Conservation (phyloP, 2,888 invertebrate genomes). For the Ypsolopha scabrella region DNA sequence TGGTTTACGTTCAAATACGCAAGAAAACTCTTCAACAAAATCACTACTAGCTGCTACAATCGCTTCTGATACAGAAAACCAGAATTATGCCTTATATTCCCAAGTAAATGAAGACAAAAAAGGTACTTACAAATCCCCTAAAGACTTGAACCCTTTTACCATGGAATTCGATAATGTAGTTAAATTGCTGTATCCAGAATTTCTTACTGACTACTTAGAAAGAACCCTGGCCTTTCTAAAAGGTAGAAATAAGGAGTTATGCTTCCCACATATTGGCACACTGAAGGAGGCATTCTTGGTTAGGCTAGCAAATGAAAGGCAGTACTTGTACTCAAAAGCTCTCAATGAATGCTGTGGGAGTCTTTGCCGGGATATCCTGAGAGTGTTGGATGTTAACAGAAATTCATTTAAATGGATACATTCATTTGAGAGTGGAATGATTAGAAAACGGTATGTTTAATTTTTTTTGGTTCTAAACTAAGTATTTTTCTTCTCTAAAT, state of each 20-base stretch:
- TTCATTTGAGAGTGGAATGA: slow-evolving; percentile 11
- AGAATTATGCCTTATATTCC: too few relatives aligned
- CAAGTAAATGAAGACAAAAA: too few relatives aligned
- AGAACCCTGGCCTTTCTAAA: slow-evolving; percentile 17
- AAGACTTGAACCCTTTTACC: slow-evolving; percentile 2
- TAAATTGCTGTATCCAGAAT: slow-evolving; percentile 7
- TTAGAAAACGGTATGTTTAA: slow-evolving; percentile 14
- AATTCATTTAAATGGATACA: slow-evolving; percentile 13
- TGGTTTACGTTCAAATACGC: too few relatives aligned
- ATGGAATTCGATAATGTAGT: slow-evolving; percentile 11
- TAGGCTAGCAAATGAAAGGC: slow-evolving; percentile 14
- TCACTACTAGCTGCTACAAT: too few relatives aligned
- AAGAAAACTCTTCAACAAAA: too few relatives aligned
- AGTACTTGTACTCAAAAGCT: slow-evolving; percentile 11
- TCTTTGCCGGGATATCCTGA: slow-evolving; percentile 14
- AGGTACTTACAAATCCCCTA: too few relatives aligned
- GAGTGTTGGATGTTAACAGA: slow-evolving; percentile 13
- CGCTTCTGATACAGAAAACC: too few relatives aligned
- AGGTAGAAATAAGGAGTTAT: slow-evolving; percentile 13
- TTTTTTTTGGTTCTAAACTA: too few relatives aligned
- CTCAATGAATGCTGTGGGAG: slow-evolving; percentile 11
- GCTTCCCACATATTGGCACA: slow-evolving; percentile 15
- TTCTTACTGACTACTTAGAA: slow-evolving; percentile 14
- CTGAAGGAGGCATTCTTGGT: slow-evolving; percentile 18
- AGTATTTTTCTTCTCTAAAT: too few relatives aligned